Evolutionary conservation across 2,797 vertebrate genomes (phyloP).

Genomic region (Parauchenoglanis ngamensis): DNA sequence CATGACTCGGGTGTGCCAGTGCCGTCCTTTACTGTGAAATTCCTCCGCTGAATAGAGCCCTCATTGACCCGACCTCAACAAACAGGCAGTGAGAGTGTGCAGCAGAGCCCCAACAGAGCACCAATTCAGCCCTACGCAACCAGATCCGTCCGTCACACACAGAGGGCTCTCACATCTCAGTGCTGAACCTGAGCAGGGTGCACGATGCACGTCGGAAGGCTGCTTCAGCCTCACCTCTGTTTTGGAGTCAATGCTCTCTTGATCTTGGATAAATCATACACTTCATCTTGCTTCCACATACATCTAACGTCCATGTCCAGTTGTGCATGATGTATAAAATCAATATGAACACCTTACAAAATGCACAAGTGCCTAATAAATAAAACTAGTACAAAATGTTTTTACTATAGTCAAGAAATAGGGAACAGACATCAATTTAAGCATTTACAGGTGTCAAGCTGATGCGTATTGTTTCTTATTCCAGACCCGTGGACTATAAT

Average conservation of each 20-base stretch:
- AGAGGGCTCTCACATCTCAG: slow-evolving; percentile 61
- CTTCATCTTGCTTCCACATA: background rate
- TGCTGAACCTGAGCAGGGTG: slow-evolving; percentile 33
- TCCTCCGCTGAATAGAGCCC: slow-evolving; percentile 75
- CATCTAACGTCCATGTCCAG: background rate
- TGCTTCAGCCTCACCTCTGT: slow-evolving; percentile 22
- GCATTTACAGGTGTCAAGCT: slow-evolving; percentile 62
- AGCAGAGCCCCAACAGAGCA: slow-evolving; percentile 75
- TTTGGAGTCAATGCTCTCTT: slow-evolving; percentile 10
- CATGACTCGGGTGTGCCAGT: slow-evolving; percentile 34
- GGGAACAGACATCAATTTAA: slow-evolving; percentile 57
- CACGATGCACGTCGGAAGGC: slow-evolving; percentile 27
- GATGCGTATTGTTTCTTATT: slow-evolving; percentile 56
- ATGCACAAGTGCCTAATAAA: background rate
- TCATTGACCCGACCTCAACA: slow-evolving; percentile 74
- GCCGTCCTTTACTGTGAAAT: slow-evolving; percentile 73
- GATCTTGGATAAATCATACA: background rate
- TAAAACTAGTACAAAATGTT: background rate
- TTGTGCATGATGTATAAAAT: background rate
- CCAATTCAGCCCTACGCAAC: slow-evolving; percentile 74
- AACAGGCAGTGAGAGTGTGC: slow-evolving; percentile 74
- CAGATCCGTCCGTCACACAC: slow-evolving; percentile 66
- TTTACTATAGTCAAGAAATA: slow-evolving; percentile 40
- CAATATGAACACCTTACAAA: background rate
- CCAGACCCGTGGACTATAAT: slow-evolving; percentile 62